These are phyloP conservation scores for Archaeoteleia sp. DNA, from an alignment of 2,888 invertebrate genomes.

Conservation along the genomic window DNA sequence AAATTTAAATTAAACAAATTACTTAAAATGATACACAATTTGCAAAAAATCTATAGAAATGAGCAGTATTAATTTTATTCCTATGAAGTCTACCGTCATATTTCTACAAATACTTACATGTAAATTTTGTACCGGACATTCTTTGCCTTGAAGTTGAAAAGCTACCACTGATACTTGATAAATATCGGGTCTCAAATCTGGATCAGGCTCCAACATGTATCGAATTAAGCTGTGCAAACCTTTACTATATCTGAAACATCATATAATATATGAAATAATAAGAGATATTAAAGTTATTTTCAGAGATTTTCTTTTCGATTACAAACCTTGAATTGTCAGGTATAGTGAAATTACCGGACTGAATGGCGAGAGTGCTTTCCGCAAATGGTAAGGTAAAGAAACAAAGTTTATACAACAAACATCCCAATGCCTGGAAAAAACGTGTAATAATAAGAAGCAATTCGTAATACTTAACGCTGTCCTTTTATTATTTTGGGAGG, in stretches of 20 bases:
- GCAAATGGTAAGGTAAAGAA: slow-evolving; percentile 93
- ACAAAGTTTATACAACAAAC: slow-evolving; percentile 91
- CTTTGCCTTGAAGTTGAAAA: slow-evolving; percentile 82
- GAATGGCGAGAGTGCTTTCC: slow-evolving; percentile 94
- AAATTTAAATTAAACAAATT: too few relatives aligned
- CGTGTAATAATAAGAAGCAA: slow-evolving; percentile 13
- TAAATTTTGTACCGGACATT: slow-evolving; percentile 88
- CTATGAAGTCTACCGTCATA: too few relatives aligned
- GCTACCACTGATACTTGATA: slow-evolving; percentile 87
- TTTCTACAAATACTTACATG: slow-evolving; percentile 79
- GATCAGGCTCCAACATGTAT: slow-evolving; percentile 90
- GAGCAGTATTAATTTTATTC: too few relatives aligned
- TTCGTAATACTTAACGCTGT: too few relatives aligned
- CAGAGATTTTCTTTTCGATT: background rate
- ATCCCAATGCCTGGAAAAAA: slow-evolving; percentile 85
- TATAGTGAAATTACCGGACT: slow-evolving; percentile 90
- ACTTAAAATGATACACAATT: too few relatives aligned
- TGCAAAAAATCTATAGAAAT: slow-evolving; percentile 11
- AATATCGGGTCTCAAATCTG: slow-evolving; percentile 89
- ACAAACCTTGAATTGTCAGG: slow-evolving; percentile 85
- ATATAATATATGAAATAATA: slow-evolving; percentile 18
- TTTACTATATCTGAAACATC: slow-evolving; percentile 67
- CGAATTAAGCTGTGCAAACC: slow-evolving; percentile 72
- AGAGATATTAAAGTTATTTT: background rate
- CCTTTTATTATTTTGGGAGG: too few relatives aligned